phyloP scores from a whole-genome alignment of 2,113 vertebrate genomes.

The Sclerurus mexicanus region DNA sequence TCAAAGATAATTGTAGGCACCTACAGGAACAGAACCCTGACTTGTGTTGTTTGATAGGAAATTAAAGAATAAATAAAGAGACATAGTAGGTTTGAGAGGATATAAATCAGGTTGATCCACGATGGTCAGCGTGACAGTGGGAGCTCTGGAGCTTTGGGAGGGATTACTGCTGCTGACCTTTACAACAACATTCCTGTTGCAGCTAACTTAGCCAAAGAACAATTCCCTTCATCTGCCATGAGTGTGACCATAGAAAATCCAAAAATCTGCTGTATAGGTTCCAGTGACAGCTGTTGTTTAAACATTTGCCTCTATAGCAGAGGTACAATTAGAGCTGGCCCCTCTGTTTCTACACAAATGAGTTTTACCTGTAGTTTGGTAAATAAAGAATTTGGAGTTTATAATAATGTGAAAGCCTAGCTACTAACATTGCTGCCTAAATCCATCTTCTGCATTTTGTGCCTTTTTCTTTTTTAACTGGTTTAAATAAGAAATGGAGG shows the following conservation, averaged over 20 bases:
- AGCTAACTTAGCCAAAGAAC: neutral
- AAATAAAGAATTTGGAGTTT: neutral
- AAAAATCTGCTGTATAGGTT: neutral
- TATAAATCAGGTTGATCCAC: neutral
- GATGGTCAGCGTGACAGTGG: neutral
- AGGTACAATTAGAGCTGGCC: neutral
- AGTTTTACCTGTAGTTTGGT: neutral
- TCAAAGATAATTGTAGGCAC: neutral
- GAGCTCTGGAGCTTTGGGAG: neutral
- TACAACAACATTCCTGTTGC: neutral
- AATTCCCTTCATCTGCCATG: neutral
- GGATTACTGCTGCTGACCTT: neutral
- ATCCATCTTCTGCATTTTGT: neutral
- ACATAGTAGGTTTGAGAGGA: neutral
- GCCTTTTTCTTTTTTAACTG: neutral
- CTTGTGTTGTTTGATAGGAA: neutral
- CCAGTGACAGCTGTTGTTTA: neutral
- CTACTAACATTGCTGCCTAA: neutral
- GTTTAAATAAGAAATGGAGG: neutral
- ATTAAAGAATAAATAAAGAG: neutral
- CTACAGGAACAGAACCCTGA: neutral
- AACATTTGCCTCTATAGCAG: neutral
- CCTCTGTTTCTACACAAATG: neutral
- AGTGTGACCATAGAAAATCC: neutral
- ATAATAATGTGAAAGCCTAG: neutral